Evolutionary conservation across 2,797 vertebrate species (phyloP), one percentile per base, ranked within the genome.

Genomic region (Apogon talboti): DNA sequence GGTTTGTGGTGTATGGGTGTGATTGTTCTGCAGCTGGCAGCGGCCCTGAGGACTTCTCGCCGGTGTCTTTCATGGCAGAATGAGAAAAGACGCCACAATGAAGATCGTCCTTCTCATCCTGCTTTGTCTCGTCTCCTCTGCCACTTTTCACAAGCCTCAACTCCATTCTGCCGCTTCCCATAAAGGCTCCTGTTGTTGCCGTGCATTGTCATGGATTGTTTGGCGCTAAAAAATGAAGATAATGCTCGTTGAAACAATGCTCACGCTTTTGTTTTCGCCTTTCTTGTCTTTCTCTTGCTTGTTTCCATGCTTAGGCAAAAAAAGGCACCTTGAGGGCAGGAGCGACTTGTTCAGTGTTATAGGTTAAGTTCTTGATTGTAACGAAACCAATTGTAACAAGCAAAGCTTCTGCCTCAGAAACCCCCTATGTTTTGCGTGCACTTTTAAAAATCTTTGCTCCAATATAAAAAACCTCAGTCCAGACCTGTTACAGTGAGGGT

Each of bases 11-110:
- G 70, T 56, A 40, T 1, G 70, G 78, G 66, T 60, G 80, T 38
- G 83, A 90, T 91, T 91, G 88, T 89, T 89, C 83, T 50, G 67
- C 66, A 42, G 76, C 84, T 89, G 89, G 88, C 89, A 88, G 73
- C 75, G 51, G 78, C 89, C 88, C 84, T 74, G 77, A 84, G 77
- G 84, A 85, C 75, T 84, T 79, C 77, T 81, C 63, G 74, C 79
- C 75, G 78, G 66, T 73, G 83, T 87, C 82, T 89, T 89, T 87
- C 81, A 86, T 76, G 72, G 79, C 79, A 53, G 63, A 71, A 85
- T 43, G 84, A 77, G 76, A 80, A 79, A 71, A 77, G 84, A 69
- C 64, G 67, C 69, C 78, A 87, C 78, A 88, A 89, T 89, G 79
- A 74, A 85, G 80, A 82, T 69, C 33, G 81, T 84, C 81, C 83